phyloP scores from a whole-genome alignment of 1,140 invertebrate species.

The Chironomus tepperi region DNA sequence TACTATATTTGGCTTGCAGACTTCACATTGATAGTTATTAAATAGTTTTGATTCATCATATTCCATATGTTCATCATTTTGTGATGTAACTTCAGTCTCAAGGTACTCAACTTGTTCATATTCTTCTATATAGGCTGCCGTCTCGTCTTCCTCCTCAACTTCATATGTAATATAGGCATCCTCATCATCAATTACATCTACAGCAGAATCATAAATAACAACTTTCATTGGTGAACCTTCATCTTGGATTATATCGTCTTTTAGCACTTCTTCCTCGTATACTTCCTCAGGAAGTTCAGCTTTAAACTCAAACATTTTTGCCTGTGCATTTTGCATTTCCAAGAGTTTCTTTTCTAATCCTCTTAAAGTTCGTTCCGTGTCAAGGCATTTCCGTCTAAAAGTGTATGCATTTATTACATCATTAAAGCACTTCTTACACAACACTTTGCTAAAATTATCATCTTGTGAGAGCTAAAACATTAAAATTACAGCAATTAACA shows the following conservation, averaged over 20 bases:
- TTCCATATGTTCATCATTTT: neutral
- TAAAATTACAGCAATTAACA: neutral
- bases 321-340: neutral
- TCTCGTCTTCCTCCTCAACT: neutral
- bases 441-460: neutral
- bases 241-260: neutral
- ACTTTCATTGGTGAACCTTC: neutral
- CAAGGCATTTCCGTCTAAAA: neutral
- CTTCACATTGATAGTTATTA: neutral
- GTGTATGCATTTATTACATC: neutral
- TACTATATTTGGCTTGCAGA: neutral
- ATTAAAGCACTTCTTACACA: neutral
- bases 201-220: neutral
- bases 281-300: neutral
- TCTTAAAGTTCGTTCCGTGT: neutral
- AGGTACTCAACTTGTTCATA: neutral
- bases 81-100: neutral
- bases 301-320: neutral
- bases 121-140: neutral
- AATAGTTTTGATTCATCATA: neutral
- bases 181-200: neutral
- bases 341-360: neutral
- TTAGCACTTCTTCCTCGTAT: neutral
- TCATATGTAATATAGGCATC: neutral
- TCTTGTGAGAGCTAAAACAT: neutral